Percentiles rank a stretch among this genome's conserved stretches.
Conservation (phyloP, 2,797 vertebrate species). For the Chrysolophus pictus region DNA sequence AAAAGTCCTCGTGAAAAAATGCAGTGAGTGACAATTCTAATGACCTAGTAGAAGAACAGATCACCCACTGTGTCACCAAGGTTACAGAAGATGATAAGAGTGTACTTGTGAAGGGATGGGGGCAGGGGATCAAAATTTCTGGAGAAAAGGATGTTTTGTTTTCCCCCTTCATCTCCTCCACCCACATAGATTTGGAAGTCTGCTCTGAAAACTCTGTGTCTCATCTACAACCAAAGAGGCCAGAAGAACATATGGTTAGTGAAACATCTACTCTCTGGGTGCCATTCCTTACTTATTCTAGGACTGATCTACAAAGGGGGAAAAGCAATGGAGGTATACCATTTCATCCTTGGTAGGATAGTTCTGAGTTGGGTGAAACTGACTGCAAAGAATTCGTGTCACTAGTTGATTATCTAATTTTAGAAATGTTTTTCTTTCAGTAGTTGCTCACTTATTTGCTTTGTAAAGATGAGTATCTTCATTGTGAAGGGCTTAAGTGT, state of each 20-base stretch:
- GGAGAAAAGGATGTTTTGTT: background rate
- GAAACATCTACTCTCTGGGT: background rate
- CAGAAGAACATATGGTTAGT: background rate
- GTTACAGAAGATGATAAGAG: background rate
- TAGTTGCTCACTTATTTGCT: background rate
- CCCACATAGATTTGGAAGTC: background rate
- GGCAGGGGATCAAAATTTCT: fast-evolving
- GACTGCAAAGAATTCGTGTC: background rate
- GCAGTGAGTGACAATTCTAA: background rate
- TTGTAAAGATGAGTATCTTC: background rate
- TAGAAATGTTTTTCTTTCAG: background rate
- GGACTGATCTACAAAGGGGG: background rate
- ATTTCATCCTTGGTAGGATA: background rate
- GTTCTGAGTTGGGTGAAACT: background rate
- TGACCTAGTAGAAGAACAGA: background rate
- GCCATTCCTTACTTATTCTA: background rate
- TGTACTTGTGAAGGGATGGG: no score
- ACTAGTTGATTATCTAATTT: background rate
- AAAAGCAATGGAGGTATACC: fast-evolving
- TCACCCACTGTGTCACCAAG: background rate
- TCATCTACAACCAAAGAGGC: background rate
- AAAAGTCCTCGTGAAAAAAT: conserved; percentile 46
- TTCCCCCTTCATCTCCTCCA: fast-evolving
- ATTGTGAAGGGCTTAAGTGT: background rate
- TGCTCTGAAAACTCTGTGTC: background rate